Evolutionary conservation across 2,113 vertebrate genomes (phyloP).

Genomic region (Poeciliopsis turrubarensis): DNA sequence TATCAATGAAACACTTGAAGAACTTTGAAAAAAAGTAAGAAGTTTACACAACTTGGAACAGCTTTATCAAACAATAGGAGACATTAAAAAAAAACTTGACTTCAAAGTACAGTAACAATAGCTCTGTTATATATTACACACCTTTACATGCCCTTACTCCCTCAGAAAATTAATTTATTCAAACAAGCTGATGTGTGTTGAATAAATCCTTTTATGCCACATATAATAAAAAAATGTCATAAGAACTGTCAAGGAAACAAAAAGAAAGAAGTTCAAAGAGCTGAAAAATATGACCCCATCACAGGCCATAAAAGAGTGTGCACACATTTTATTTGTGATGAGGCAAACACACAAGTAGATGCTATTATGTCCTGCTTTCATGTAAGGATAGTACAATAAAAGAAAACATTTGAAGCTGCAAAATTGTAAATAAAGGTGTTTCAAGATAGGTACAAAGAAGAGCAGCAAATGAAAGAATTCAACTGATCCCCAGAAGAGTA

Average conservation of each 20-base stretch:
- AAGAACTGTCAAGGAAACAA: not conserved
- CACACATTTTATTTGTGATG: not conserved
- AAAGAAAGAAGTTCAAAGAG: not conserved
- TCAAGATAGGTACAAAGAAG: not conserved
- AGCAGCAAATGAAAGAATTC: not conserved
- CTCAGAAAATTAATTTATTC: not conserved
- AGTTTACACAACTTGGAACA: not conserved
- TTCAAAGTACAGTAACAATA: not conserved
- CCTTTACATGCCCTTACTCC: not conserved
- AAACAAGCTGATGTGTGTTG: not conserved
- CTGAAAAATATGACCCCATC: not conserved
- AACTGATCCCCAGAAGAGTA: constrained; percentile 11
- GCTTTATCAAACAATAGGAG: not conserved
- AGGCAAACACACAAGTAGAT: not conserved
- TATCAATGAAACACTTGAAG: not conserved
- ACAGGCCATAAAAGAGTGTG: not conserved
- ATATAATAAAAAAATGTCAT: not conserved
- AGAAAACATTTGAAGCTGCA: not conserved
- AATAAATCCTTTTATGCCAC: not conserved
- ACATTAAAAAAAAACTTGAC: not conserved
- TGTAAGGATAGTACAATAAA: not conserved
- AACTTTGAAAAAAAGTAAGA: not conserved
- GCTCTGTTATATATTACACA: not conserved
- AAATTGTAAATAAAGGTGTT: not conserved
- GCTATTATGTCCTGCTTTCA: not conserved